phyloP scores from a whole-genome alignment of 2,113 vertebrate genomes.

The Archilochus colubris region DNA sequence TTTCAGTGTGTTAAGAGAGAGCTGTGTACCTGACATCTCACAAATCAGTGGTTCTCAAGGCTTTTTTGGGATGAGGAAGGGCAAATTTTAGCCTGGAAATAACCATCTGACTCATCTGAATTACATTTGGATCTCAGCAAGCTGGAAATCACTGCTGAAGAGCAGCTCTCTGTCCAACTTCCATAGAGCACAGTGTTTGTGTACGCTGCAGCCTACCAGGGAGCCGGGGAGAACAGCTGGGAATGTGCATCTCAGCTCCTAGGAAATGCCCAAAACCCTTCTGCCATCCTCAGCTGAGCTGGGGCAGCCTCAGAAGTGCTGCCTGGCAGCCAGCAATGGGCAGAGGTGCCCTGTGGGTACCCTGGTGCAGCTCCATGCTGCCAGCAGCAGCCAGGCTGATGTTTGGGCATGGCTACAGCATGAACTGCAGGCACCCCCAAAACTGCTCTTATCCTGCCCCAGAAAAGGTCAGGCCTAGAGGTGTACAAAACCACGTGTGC shows the following conservation, averaged over 20 bases:
- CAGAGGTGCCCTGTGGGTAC: neutral
- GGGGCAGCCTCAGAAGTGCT: accelerated
- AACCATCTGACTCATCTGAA: neutral
- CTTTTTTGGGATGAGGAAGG: neutral
- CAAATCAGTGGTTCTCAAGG: neutral
- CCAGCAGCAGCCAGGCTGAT: neutral
- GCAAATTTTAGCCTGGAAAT: slow-evolving; percentile 35
- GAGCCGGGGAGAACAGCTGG: neutral
- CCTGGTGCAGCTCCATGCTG: neutral
- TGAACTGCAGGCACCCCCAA: neutral
- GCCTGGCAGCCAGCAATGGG: neutral
- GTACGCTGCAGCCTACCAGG: neutral
- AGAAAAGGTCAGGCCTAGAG: neutral
- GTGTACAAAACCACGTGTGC: neutral
- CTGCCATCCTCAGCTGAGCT: neutral
- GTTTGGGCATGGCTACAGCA: neutral
- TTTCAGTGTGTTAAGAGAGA: neutral
- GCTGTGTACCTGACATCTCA: neutral
- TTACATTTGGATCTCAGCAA: neutral
- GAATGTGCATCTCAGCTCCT: accelerated
- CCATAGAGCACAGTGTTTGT: slow-evolving; percentile 39
- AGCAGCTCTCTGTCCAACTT: slow-evolving; percentile 19
- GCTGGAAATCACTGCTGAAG: slow-evolving; percentile 37
- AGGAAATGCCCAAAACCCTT: neutral
- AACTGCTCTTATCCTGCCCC: neutral